Conservation (phyloP, 2,113 vertebrate species). For the Aythya baeri region DNA sequence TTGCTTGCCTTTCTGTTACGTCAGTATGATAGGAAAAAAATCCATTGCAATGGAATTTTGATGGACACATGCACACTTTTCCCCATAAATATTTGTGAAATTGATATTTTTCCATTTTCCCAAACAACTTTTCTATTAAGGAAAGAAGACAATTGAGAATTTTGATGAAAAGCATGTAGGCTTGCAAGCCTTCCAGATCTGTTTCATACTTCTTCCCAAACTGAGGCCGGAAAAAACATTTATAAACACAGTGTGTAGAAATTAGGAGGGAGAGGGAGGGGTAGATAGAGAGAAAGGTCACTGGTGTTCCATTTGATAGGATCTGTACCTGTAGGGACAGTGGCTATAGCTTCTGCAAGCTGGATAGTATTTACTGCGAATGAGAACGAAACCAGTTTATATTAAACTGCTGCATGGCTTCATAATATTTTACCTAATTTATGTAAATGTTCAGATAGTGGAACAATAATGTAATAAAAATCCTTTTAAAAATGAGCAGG, state of each 20-base stretch:
- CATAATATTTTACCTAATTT: constrained; percentile 45
- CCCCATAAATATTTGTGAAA: constrained; percentile 11
- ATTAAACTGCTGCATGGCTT: constrained; percentile 6
- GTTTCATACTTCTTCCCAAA: neutral
- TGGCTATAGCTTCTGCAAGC: neutral
- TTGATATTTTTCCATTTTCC: constrained; percentile 7
- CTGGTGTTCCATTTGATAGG: neutral
- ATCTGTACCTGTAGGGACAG: neutral
- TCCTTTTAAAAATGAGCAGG: constrained; percentile 34
- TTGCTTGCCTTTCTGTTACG: neutral
- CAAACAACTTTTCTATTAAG: neutral
- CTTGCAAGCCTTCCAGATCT: neutral
- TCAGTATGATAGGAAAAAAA: neutral
- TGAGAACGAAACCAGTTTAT: neutral
- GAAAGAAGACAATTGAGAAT: neutral
- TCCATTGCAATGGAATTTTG: neutral
- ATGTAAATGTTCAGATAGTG: constrained; percentile 43
- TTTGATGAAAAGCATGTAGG: neutral
- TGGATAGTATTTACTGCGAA: neutral
- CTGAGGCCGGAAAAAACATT: neutral
- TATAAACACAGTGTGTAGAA: neutral
- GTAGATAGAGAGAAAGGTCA: neutral
- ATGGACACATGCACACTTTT: neutral
- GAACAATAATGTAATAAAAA: constrained; percentile 56
- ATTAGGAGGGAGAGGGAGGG: neutral